phyloP scores from a whole-genome alignment of 2,888 invertebrate genomes.

The Volucella inanis region DNA sequence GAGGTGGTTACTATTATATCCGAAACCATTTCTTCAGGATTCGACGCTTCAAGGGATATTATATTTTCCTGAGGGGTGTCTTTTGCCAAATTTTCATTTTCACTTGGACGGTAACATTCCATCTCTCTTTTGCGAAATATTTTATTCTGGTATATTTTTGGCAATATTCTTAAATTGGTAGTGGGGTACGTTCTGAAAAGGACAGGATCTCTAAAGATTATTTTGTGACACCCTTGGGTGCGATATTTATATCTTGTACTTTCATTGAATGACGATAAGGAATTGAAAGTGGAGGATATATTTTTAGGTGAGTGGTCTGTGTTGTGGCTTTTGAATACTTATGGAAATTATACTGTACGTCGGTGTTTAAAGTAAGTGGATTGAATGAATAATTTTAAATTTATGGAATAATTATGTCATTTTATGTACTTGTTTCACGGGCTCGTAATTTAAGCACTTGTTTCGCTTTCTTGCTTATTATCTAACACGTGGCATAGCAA shows the following conservation, averaged over 20 bases:
- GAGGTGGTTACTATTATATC: background rate
- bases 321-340: background rate
- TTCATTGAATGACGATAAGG: background rate
- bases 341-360: background rate
- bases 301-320: background rate
- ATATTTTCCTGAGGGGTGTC: background rate
- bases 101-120: background rate
- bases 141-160: too few species aligned
- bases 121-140: too few species aligned
- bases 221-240: constrained; percentile 6
- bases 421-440: too few species aligned
- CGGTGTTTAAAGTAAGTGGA: constrained; percentile 3
- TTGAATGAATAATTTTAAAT: too few species aligned
- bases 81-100: background rate
- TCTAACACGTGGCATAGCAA: too few species aligned
- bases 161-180: background rate
- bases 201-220: background rate
- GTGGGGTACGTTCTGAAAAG: background rate
- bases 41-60: background rate
- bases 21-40: background rate
- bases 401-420: too few species aligned
- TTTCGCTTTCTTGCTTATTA: too few species aligned
- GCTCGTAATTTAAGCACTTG: too few species aligned
- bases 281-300: background rate
- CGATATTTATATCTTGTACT: background rate